These are phyloP conservation scores for Apteryx owenii DNA, from an alignment of 2,113 vertebrate genomes.

Conservation along the genomic window DNA sequence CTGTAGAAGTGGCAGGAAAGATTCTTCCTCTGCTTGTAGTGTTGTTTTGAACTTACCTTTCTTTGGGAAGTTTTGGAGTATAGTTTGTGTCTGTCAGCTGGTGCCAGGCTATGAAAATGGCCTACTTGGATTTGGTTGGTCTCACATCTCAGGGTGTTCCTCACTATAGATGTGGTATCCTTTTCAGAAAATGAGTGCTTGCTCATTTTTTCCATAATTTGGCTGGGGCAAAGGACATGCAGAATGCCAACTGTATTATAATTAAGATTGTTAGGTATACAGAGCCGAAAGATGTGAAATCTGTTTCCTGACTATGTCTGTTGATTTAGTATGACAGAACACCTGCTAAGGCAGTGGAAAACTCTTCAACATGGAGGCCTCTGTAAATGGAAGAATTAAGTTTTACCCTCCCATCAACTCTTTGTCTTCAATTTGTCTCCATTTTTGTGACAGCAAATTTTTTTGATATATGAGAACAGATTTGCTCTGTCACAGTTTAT, in stretches of 20 bases:
- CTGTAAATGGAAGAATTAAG: constrained; percentile 4
- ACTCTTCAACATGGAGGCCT: not conserved
- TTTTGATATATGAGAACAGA: not conserved
- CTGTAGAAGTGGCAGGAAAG: not conserved
- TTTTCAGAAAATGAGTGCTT: not conserved
- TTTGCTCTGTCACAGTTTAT: not conserved
- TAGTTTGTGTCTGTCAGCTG: not conserved
- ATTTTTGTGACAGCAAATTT: not conserved
- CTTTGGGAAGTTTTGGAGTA: not conserved
- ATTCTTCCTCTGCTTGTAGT: not conserved
- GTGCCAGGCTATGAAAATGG: rapidly evolving
- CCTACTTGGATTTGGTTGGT: not conserved
- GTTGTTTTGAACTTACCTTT: not conserved
- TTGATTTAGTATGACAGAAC: constrained; percentile 31
- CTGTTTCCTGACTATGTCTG: constrained; percentile 27
- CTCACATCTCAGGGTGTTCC: not conserved
- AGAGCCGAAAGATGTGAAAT: constrained; percentile 13
- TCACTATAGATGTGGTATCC: not conserved
- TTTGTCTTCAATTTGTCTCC: constrained; percentile 10
- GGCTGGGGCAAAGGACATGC: not conserved
- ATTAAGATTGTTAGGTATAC: constrained; percentile 12
- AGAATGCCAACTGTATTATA: not conserved
- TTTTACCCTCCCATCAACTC: not conserved
- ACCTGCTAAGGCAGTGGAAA: constrained; percentile 28
- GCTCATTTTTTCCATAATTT: not conserved